These are phyloP conservation scores for Stercorarius parasiticus DNA, from an alignment of 2,113 vertebrate species.

Conservation along the genomic window DNA sequence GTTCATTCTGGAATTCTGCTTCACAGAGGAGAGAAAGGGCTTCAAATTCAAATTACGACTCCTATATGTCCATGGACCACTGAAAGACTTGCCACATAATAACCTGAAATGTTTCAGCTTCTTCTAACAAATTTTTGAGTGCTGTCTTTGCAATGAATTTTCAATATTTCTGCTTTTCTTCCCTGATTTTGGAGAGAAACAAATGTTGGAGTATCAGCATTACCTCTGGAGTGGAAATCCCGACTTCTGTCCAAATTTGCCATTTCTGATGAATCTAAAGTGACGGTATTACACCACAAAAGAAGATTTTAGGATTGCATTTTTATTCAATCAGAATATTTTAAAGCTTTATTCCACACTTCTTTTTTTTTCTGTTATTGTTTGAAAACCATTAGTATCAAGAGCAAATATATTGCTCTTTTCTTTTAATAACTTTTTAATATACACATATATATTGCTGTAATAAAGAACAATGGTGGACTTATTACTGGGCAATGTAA, in stretches of 20 bases:
- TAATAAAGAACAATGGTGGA: slow-evolving; percentile 12
- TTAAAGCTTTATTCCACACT: background rate
- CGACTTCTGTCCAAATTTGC: background rate
- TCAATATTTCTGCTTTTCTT: background rate
- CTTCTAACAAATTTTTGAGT: background rate
- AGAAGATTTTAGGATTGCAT: background rate
- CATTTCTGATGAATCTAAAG: background rate
- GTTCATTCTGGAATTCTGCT: background rate
- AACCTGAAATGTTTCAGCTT: background rate
- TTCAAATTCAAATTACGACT: background rate
- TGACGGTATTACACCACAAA: background rate
- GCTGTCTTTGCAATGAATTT: background rate
- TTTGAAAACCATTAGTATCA: background rate
- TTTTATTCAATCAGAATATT: background rate
- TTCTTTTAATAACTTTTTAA: background rate
- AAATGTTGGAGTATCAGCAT: background rate
- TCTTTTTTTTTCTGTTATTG: background rate
- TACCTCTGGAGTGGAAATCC: background rate
- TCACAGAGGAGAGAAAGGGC: background rate
- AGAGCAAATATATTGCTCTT: background rate
- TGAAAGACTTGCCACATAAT: background rate
- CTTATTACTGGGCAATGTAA: background rate
- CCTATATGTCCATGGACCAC: background rate
- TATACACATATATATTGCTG: background rate
- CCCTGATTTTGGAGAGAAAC: background rate